phyloP scores from a whole-genome alignment of 2,797 vertebrate genomes.

The Schizothorax lantsangensis region DNA sequence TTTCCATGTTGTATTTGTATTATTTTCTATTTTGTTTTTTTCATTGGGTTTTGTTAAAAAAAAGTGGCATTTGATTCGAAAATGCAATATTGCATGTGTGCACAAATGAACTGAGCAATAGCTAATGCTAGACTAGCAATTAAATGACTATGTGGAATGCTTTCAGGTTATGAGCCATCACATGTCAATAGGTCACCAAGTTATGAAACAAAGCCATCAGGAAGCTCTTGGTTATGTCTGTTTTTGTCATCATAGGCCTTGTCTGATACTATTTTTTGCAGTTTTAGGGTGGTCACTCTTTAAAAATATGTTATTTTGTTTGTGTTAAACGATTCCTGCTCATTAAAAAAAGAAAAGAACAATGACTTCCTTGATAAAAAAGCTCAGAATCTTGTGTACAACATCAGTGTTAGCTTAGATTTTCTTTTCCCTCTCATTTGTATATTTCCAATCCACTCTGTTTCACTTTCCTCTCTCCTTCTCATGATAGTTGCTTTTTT shows the following conservation, averaged over 20 bases:
- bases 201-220: conserved; percentile 50
- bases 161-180: conserved; percentile 26
- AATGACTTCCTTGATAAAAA: background rate
- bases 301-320: background rate
- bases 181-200: conserved; percentile 30
- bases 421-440: conserved; percentile 67
- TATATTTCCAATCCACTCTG: conserved; percentile 75
- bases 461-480: conserved; percentile 56
- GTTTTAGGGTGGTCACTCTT: background rate
- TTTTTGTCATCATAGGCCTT: conserved; percentile 65
- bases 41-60: background rate
- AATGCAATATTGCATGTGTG: background rate
- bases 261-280: background rate
- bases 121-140: background rate
- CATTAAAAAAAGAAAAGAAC: conserved; percentile 10
- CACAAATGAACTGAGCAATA: background rate
- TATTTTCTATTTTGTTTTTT: background rate
- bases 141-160: conserved; percentile 5
- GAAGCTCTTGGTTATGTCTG: conserved; percentile 56
- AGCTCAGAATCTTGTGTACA: background rate
- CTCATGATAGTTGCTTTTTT: conserved; percentile 75
- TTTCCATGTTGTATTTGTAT: conserved; percentile 50
- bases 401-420: conserved; percentile 15
- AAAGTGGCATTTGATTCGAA: background rate
- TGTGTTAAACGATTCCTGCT: background rate